These are phyloP conservation scores for Dorcus parallelipipedus DNA, from an alignment of 2,888 invertebrate genomes.

Conservation along the genomic window DNA sequence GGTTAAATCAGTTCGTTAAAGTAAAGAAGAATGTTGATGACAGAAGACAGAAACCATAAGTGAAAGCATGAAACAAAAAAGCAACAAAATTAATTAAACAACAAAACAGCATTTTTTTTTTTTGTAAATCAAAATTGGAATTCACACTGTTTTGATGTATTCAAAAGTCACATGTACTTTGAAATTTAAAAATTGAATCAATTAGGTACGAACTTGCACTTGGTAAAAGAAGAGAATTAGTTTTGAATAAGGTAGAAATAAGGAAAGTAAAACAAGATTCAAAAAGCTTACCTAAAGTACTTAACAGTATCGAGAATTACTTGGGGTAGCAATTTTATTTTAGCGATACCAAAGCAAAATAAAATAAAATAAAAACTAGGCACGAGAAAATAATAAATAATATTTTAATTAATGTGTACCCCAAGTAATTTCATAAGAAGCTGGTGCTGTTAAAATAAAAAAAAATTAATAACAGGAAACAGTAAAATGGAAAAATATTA, in stretches of 20 bases:
- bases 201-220: too few species aligned
- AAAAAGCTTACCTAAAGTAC: too few species aligned
- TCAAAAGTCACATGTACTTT: background rate
- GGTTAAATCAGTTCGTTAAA: background rate
- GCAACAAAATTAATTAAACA: conserved; percentile 35
- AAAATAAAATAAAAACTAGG: conserved; percentile 6
- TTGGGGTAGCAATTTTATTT: too few species aligned
- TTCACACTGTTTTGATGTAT: background rate
- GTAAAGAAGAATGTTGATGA: conserved; percentile 17
- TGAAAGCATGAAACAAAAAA: conserved; percentile 50
- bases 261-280: too few species aligned
- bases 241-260: too few species aligned
- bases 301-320: too few species aligned
- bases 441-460: conserved; percentile 32
- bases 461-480: conserved; percentile 13
- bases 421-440: conserved; percentile 28
- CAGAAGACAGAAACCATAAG: conserved; percentile 33
- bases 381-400: background rate
- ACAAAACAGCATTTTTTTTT: background rate
- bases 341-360: too few species aligned
- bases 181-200: background rate
- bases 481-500: conserved; percentile 30
- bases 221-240: too few species aligned
- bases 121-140: background rate
- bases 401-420: conserved; percentile 11